Evolutionary conservation across 1,140 invertebrate genomes (phyloP).

Genomic region (Andrena cerasifolii): DNA sequence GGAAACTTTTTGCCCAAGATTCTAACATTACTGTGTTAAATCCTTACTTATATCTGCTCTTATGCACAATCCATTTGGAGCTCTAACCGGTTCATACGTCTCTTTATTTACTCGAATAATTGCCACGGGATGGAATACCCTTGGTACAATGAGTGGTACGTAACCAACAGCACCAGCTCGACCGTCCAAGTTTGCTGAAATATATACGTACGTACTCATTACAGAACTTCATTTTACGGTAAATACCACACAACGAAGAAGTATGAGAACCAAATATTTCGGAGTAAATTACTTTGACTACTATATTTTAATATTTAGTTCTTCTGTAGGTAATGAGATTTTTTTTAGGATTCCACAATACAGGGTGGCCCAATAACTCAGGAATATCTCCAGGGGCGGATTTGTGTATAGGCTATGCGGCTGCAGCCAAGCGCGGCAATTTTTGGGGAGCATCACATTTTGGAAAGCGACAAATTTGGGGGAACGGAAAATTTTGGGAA

Average conservation of each 20-base stretch:
- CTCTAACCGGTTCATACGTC: slow-evolving; percentile 84
- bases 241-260: too few species aligned
- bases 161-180: slow-evolving; percentile 90
- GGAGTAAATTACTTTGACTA: too few species aligned
- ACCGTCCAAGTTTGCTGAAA: slow-evolving; percentile 87
- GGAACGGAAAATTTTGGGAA: too few species aligned
- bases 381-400: too few species aligned
- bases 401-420: too few species aligned
- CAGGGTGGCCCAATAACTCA: too few species aligned
- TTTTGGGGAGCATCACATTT: too few species aligned
- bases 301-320: too few species aligned
- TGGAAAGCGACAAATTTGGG: too few species aligned
- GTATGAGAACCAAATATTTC: background rate
- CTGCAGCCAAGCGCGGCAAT: too few species aligned
- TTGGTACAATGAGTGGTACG: slow-evolving; percentile 84
- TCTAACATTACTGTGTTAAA: background rate
- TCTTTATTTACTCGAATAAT: slow-evolving; percentile 85
- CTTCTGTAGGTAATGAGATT: too few species aligned
- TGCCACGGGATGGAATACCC: slow-evolving; percentile 81
- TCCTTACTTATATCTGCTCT: slow-evolving; percentile 84
- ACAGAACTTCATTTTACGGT: background rate
- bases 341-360: too few species aligned
- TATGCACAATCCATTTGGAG: slow-evolving; percentile 85
- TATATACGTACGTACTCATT: slow-evolving; percentile 22
- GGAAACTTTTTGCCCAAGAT: background rate